Percentiles rank a stretch among this genome's conserved stretches.
phyloP scores from a whole-genome alignment of 2,797 vertebrate genomes.

The Novumbra hubbsi region DNA sequence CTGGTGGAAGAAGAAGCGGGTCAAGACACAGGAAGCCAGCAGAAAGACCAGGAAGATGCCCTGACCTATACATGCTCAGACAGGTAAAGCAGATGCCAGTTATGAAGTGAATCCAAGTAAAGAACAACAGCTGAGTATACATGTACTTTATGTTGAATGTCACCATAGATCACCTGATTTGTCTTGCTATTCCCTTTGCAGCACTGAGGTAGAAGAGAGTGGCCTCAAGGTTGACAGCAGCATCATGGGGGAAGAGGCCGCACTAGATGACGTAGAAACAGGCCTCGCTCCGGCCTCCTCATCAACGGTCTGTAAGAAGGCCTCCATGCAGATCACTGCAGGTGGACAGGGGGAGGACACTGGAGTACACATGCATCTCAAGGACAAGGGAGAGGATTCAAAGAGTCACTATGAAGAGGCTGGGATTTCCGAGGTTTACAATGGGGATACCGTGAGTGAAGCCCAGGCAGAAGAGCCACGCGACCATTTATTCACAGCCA shows the following conservation, averaged over 20 bases:
- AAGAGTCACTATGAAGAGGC: neutral
- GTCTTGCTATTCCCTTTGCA: constrained; percentile 26
- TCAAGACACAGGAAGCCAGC: constrained; percentile 4
- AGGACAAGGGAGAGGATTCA: constrained; percentile 13
- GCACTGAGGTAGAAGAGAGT: constrained; percentile 19
- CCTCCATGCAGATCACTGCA: constrained; percentile 16
- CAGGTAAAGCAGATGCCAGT: constrained; percentile 42
- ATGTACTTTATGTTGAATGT: neutral
- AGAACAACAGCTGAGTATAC: neutral
- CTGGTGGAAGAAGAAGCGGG: constrained; percentile 18
- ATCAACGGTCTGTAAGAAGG: constrained; percentile 11
- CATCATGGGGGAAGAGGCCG: neutral
- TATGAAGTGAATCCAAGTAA: neutral
- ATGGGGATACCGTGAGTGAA: neutral
- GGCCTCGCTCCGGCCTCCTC: constrained; percentile 18
- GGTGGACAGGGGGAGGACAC: constrained; percentile 13
- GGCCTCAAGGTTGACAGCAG: neutral
- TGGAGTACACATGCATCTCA: neutral
- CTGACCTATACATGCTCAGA: constrained; percentile 16
- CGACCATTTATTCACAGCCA: constrained; percentile 1
- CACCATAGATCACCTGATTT: neutral
- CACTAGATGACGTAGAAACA: constrained; percentile 19
- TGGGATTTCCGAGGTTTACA: neutral
- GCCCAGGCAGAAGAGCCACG: neutral
- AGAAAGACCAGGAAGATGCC: constrained; percentile 19